Percentiles rank a stretch among this genome's conserved stretches.
Conservation (phyloP, 2,888 invertebrate species). For the Uropetala carovei region DNA sequence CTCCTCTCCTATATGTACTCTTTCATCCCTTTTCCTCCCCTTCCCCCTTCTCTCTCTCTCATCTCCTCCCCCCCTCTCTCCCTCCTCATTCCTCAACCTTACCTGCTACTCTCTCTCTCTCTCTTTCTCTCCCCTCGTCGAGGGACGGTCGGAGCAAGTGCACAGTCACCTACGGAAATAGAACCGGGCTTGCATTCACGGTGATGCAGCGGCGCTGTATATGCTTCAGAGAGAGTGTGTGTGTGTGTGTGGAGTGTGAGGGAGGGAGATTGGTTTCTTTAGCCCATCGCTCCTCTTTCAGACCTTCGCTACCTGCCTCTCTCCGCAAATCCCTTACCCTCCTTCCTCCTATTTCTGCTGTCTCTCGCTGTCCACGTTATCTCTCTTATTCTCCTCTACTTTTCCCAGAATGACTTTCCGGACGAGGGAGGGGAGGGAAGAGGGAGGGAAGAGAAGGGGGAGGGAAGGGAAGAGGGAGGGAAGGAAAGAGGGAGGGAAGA, state of each 20-base stretch:
- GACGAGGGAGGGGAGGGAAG: too few relatives aligned
- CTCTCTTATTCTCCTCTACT: too few relatives aligned
- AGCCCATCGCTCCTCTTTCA: neutral
- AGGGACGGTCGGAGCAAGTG: neutral
- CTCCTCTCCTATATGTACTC: neutral
- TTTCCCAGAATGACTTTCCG: too few relatives aligned
- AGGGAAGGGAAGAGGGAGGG: too few relatives aligned
- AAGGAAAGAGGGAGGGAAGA: too few relatives aligned
- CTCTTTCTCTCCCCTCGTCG: neutral
- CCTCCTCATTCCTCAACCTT: neutral
- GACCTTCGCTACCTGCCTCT: neutral
- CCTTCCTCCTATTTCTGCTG: neutral
- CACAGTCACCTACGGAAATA: conserved; percentile 59
- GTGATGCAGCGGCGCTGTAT: neutral
- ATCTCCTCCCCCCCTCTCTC: neutral
- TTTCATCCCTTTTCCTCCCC: neutral
- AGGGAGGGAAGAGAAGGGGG: too few relatives aligned
- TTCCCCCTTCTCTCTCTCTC: neutral
- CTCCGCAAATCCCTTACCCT: neutral
- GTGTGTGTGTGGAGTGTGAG: too few relatives aligned
- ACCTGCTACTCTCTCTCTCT: neutral
- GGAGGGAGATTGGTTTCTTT: neutral
- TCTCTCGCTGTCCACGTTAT: neutral
- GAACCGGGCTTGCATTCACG: conserved; percentile 25
- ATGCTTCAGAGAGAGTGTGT: too few relatives aligned